Evolutionary conservation across 2,888 invertebrate species (phyloP).

Genomic region (Cephus rjabovi): DNA sequence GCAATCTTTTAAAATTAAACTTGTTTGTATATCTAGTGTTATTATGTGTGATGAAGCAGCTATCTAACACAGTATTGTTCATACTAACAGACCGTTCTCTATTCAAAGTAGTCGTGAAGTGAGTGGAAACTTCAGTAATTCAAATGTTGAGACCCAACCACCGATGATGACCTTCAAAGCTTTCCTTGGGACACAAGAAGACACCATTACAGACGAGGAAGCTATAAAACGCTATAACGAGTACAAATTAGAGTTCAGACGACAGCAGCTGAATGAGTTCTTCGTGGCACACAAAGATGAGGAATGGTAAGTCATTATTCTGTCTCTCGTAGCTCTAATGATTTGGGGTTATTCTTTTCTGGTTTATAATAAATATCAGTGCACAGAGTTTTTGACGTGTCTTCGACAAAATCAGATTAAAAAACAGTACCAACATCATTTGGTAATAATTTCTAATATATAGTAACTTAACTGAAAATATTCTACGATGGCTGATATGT

Average conservation of each 20-base stretch:
- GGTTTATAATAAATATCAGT: background rate
- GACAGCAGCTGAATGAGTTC: slow-evolving; percentile 97
- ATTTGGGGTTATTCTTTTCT: background rate
- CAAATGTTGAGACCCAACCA: slow-evolving; percentile 81
- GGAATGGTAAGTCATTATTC: slow-evolving; percentile 87
- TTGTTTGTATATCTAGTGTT: background rate
- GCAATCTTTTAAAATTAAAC: background rate
- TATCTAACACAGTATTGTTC: background rate
- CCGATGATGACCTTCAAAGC: slow-evolving; percentile 98
- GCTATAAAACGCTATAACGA: slow-evolving; percentile 97
- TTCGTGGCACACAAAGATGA: slow-evolving; percentile 99
- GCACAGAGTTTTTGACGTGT: background rate
- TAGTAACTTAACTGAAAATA: background rate
- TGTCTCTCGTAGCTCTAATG: background rate
- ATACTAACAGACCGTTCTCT: slow-evolving; percentile 2
- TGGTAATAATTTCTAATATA: background rate
- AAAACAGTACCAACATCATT: background rate
- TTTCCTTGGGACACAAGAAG: slow-evolving; percentile 95
- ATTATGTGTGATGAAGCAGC: background rate
- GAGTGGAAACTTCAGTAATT: slow-evolving; percentile 63
- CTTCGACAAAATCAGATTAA: background rate
- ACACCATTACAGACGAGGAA: slow-evolving; percentile 96
- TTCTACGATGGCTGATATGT: background rate
- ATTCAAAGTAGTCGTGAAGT: slow-evolving; percentile 52
- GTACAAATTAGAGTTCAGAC: slow-evolving; percentile 96